Base-by-base conservation (phyloP, 2,113 vertebrate species). In the Turdus rufiventris region DNA sequence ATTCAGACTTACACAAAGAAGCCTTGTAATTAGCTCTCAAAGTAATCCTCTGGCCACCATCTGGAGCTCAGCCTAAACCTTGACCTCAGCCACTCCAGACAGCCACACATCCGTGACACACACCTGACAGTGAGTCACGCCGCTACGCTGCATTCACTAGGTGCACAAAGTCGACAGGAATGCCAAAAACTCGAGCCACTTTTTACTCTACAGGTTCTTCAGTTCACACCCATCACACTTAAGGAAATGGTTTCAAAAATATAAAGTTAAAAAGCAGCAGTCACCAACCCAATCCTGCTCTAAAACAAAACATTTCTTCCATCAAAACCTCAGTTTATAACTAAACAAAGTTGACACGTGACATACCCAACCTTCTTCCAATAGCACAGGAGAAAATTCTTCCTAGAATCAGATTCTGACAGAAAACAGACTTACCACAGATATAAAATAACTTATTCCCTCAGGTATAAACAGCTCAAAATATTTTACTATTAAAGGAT, bases 21-120 rank as follows among this genome's bases (percentile, higher is more conserved):
- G 34, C 43, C 63, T 68, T 12, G 18, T 94, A 95, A 97, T 92
- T 50, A 93, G 89, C 81, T 89, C 81, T 83, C 13, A 0, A 19
- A 72, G 73, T 95, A 96, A 97, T 96, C 96, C 81, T 34, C 91
- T 88, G 78, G 90, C 66, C 78, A 76, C 94, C 95, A 93, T 91
- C 94, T 95, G 95, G 91, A 95, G 82, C 47, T 79, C 62, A 89
- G 88, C 56, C 91, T 89, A 79, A 88, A 88, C 34, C 86, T 83
- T 73, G 62, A 58, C 82, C 91, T 87, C 73, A 28, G 65, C 16
- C 66, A 61, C 73, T 29, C 33, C 78, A 88, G 93, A 18, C 45
- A 78, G 16, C 6, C 63, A 8, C 4, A 21, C 18, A 54, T 12
- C 62, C 54, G 34, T 50, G 76, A 45, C 91, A 93, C 10, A 70